Evolutionary conservation across 2,888 invertebrate genomes (phyloP).

Genomic region (Trachelus tabidus): DNA sequence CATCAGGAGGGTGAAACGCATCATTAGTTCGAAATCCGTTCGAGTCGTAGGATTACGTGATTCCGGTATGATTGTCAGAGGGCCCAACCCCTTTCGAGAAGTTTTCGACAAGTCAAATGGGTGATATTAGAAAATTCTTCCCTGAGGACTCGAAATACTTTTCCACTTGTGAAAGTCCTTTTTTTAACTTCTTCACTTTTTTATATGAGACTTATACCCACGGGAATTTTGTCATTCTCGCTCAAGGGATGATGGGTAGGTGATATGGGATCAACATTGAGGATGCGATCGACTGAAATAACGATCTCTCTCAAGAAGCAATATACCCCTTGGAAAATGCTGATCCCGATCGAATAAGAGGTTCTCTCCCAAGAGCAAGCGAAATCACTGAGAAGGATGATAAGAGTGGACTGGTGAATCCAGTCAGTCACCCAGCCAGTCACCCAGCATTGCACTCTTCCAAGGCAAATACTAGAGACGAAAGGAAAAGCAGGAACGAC

Average conservation of each 20-base stretch:
- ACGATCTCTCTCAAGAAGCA: slow-evolving; percentile 3
- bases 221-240: not conserved
- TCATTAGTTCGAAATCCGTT: slow-evolving; percentile 22
- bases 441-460: slow-evolving; percentile 43
- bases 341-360: slow-evolving; percentile 42
- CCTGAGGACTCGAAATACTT: not conserved
- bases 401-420: not conserved
- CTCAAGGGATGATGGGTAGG: not conserved
- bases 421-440: slow-evolving; percentile 3
- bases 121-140: not conserved
- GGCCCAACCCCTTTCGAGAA: not conserved
- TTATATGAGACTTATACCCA: not conserved
- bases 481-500: slow-evolving; percentile 51
- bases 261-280: not conserved
- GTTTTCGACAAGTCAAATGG: not conserved
- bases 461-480: slow-evolving; percentile 52
- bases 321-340: slow-evolving; percentile 41
- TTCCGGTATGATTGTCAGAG: not conserved
- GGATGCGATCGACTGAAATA: slow-evolving; percentile 1
- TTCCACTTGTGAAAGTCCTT: not conserved
- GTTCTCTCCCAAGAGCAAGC: not conserved
- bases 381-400: not conserved
- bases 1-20: slow-evolving; percentile 26
- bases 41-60: slow-evolving; percentile 1
- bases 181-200: not conserved